phyloP scores from a whole-genome alignment of 2,888 invertebrate species.

The Cerastis leucographa region DNA sequence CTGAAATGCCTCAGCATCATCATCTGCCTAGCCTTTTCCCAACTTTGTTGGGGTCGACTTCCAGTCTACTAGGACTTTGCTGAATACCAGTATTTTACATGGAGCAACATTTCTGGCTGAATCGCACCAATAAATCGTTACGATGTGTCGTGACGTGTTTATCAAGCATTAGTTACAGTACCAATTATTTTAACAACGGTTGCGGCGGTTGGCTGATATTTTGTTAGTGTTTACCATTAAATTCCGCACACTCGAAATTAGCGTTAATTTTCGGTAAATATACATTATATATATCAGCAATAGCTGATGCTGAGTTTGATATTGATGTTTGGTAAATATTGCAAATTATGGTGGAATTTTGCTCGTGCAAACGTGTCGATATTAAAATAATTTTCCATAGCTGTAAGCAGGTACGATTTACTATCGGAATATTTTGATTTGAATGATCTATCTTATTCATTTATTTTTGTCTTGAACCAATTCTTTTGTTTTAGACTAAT shows the following conservation, averaged over 20 bases:
- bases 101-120: background rate
- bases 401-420: background rate
- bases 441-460: background rate
- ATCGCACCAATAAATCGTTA: background rate
- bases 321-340: background rate
- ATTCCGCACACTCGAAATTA: background rate
- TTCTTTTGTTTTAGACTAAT: too few relatives aligned
- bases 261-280: background rate
- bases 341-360: background rate
- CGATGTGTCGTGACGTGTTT: conserved; percentile 2
- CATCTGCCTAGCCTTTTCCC: too few relatives aligned
- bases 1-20: too few relatives aligned
- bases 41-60: too few relatives aligned
- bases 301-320: background rate
- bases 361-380: background rate
- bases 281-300: too few relatives aligned
- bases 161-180: background rate
- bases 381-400: too few relatives aligned
- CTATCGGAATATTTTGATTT: background rate
- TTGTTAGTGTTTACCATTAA: background rate
- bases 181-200: conserved; percentile 28
- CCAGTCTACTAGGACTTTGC: too few relatives aligned
- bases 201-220: conserved; percentile 1
- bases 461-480: background rate
- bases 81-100: too few relatives aligned